Conservation (phyloP, 2,797 vertebrate genomes). For the Smutsia temminckii region DNA sequence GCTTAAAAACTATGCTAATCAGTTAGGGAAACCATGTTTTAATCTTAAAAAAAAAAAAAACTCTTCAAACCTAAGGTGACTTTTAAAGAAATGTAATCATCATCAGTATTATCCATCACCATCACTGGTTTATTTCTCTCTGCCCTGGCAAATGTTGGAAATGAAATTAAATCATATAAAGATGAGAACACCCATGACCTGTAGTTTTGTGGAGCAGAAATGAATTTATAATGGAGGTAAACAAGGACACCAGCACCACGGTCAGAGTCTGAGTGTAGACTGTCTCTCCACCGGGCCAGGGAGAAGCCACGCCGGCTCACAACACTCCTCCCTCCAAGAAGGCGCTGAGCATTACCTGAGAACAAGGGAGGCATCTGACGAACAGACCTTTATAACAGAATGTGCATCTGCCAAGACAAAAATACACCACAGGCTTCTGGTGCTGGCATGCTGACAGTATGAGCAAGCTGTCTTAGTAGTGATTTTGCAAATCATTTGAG, state of each 20-base stretch:
- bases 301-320: neutral
- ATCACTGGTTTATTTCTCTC: neutral
- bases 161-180: neutral
- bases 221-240: neutral
- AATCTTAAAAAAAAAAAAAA: conserved; percentile 36
- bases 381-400: conserved; percentile 90
- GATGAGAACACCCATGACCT: neutral
- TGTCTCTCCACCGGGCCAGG: neutral
- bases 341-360: conserved; percentile 83
- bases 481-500: conserved; percentile 83
- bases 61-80: conserved; percentile 35
- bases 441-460: conserved; percentile 85
- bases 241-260: neutral
- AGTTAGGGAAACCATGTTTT: conserved; percentile 72
- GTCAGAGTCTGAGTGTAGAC: neutral
- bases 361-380: conserved; percentile 83
- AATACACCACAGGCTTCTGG: conserved; percentile 87
- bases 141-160: neutral
- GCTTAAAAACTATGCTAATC: conserved; percentile 86
- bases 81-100: conserved; percentile 33
- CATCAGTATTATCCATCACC: neutral
- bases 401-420: conserved; percentile 89
- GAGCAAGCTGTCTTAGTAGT: conserved; percentile 86
- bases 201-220: neutral
- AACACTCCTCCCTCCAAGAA: neutral